These are phyloP conservation scores for Eidolon helvum DNA, from an alignment of 2,113 vertebrate species.

Conservation along the genomic window DNA sequence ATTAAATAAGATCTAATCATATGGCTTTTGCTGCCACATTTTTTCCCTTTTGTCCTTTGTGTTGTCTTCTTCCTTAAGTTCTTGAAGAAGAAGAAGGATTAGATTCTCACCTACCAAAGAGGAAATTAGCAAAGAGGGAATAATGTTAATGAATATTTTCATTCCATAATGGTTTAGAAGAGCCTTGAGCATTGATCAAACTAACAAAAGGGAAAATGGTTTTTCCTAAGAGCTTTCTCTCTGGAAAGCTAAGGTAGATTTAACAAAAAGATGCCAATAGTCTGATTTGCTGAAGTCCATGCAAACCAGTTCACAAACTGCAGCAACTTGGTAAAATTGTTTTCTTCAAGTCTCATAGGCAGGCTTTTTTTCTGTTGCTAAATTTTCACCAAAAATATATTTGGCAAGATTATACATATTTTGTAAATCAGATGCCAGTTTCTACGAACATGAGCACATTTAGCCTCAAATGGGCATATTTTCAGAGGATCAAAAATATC, in stretches of 20 bases:
- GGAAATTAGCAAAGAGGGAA: not conserved
- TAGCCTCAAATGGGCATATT: not conserved
- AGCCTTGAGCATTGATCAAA: constrained; percentile 54
- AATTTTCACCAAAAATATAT: not conserved
- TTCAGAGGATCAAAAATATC: not conserved
- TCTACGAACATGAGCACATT: not conserved
- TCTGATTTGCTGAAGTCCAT: constrained; percentile 58
- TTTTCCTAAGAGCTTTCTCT: constrained; percentile 60
- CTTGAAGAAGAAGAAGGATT: not conserved
- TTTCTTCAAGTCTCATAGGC: not conserved
- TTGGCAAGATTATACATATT: not conserved
- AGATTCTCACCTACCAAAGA: not conserved
- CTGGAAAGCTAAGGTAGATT: constrained; percentile 61
- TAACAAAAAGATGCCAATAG: constrained; percentile 65
- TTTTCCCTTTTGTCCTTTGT: not conserved
- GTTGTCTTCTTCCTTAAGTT: not conserved
- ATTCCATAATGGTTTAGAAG: constrained; percentile 31
- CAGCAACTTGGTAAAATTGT: not conserved
- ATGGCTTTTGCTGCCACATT: not conserved
- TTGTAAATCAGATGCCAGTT: not conserved
- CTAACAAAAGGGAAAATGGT: constrained; percentile 50
- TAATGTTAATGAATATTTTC: constrained; percentile 34
- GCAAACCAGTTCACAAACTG: not conserved
- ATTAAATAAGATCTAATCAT: not conserved
- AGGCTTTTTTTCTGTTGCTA: not conserved